phyloP scores from a whole-genome alignment of 2,888 invertebrate species.

The Diadegma fenestrale region DNA sequence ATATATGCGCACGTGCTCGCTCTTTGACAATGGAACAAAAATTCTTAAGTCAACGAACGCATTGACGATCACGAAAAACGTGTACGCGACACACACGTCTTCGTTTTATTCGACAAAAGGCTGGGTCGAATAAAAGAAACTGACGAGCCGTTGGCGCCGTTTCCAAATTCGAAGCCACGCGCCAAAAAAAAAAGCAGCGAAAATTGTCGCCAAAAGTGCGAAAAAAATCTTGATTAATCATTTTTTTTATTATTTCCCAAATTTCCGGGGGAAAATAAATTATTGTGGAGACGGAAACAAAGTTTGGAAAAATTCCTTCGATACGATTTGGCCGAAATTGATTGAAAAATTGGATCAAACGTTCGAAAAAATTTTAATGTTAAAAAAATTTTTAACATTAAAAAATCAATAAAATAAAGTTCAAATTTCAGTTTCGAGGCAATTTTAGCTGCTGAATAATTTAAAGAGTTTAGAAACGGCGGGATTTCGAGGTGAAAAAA shows the following conservation, averaged over 20 bases:
- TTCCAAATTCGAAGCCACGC: slow-evolving; percentile 35
- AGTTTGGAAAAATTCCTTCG: no score
- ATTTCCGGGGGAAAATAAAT: no score
- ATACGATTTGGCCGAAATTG: no score
- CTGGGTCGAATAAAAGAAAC: slow-evolving; percentile 18
- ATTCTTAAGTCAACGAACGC: slow-evolving; percentile 60
- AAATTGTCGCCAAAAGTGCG: not conserved
- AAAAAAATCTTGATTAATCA: no score
- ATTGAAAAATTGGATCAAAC: no score
- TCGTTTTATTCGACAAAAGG: slow-evolving; percentile 11
- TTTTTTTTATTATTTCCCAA: no score
- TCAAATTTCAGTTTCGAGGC: not conserved
- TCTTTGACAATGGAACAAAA: slow-evolving; percentile 32
- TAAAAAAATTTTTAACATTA: not conserved
- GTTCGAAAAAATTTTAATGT: no score
- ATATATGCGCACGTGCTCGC: slow-evolving; percentile 40
- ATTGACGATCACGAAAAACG: slow-evolving; percentile 63
- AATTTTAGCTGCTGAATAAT: not conserved
- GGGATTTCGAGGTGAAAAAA: not conserved
- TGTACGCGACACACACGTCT: slow-evolving; percentile 18
- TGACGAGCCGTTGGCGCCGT: slow-evolving; percentile 14
- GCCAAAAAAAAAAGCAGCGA: not conserved
- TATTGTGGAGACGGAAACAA: no score
- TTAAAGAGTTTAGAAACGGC: not conserved
- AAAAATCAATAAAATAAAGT: not conserved